A percentile compares a stretch with the other conserved stretches of the same genome.
Conservation (phyloP, 2,888 invertebrate species). For the Drosophila rellima region DNA sequence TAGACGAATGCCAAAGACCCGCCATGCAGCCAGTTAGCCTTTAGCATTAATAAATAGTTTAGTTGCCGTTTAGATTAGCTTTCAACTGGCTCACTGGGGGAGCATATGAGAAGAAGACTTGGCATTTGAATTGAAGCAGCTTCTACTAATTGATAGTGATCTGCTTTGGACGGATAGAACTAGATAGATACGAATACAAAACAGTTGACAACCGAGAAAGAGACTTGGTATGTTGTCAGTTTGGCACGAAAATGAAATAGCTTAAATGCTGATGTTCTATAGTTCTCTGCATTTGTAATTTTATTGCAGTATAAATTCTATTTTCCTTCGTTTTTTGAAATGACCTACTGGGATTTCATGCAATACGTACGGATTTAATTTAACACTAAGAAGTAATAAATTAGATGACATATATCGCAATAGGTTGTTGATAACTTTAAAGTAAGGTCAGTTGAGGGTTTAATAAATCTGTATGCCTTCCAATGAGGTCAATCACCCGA, state of each 20-base stretch:
- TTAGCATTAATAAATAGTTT: conserved; percentile 79
- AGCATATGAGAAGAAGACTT: conserved; percentile 48
- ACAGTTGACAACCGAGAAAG: conserved; percentile 55
- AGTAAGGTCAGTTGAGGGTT: not conserved
- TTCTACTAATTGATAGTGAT: conserved; percentile 71
- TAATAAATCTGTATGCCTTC: not conserved
- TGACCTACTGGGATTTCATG: not conserved
- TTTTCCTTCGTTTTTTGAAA: not conserved
- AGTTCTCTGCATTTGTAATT: not conserved
- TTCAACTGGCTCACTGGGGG: conserved; percentile 46
- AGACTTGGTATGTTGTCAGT: conserved; percentile 15
- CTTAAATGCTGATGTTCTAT: conserved; percentile 5
- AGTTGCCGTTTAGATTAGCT: conserved; percentile 19
- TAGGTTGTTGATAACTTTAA: too few species aligned
- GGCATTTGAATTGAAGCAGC: conserved; percentile 68
- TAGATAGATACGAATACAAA: conserved; percentile 31
- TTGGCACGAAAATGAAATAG: conserved; percentile 2
- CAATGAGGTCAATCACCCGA: conserved; percentile 27
- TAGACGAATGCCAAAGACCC: conserved; percentile 66
- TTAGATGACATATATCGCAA: too few species aligned
- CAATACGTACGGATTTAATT: too few species aligned
- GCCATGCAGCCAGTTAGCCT: conserved; percentile 49
- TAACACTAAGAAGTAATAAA: too few species aligned
- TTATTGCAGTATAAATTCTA: conserved; percentile 1
- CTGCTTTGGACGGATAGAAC: conserved; percentile 42